Conservation (phyloP, 2,797 vertebrate species). For the Onychomys leucogaster region DNA sequence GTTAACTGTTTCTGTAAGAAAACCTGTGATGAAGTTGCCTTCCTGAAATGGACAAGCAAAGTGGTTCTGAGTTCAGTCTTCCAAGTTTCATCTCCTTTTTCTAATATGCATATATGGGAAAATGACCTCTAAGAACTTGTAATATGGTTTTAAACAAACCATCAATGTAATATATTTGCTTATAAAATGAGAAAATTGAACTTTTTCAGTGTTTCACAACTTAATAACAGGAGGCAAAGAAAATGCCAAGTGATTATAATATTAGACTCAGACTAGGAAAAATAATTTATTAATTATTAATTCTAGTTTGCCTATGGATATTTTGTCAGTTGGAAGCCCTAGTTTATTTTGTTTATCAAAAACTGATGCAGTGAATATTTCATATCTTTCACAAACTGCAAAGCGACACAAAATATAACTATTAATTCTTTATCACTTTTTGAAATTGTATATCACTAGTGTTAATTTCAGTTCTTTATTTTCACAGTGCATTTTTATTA, state of each 20-base stretch:
- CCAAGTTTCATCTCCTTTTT: not conserved
- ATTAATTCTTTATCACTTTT: not conserved
- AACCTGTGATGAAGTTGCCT: not conserved
- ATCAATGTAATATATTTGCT: not conserved
- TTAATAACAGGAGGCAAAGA: not conserved
- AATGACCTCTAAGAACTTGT: not conserved
- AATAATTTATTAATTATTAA: constrained; percentile 5
- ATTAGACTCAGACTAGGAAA: not conserved
- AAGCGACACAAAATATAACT: not conserved
- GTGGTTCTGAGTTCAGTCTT: not conserved
- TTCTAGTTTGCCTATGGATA: not conserved
- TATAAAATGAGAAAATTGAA: not conserved
- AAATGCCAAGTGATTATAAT: not conserved
- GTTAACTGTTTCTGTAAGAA: not conserved
- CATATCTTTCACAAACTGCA: not conserved
- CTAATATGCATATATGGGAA: not conserved
- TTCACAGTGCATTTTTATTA: not conserved
- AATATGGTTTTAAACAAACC: not conserved
- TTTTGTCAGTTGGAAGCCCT: not conserved
- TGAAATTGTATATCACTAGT: not conserved
- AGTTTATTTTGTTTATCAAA: not conserved
- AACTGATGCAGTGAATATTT: not conserved
- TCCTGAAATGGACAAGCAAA: not conserved
- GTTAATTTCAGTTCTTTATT: constrained; percentile 16
- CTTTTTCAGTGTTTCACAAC: not conserved